phyloP scores from a whole-genome alignment of 2,888 invertebrate species.

The Drosophila subsilvestris region DNA sequence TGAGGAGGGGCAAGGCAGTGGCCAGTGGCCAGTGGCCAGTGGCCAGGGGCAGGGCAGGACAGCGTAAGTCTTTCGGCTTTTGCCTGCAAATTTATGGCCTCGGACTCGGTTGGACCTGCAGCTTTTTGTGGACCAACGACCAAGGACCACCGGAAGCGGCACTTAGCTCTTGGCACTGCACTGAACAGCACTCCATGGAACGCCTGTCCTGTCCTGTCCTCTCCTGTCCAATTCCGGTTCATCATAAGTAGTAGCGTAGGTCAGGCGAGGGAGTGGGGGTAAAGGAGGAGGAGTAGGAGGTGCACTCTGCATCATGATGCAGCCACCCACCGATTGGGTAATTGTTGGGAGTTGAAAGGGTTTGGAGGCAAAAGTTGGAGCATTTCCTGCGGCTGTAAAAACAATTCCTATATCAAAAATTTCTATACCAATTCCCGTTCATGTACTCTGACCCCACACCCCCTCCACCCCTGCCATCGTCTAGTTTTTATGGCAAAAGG shows the following conservation, averaged over 20 bases:
- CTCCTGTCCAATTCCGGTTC: slow-evolving; percentile 29
- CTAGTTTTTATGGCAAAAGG: slow-evolving; percentile 64
- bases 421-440: slow-evolving; percentile 26
- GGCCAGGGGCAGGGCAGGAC: slow-evolving; percentile 1
- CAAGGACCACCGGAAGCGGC: slow-evolving; percentile 70
- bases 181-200: slow-evolving; percentile 7
- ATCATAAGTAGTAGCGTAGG: slow-evolving; percentile 35
- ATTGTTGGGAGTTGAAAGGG: slow-evolving; percentile 25
- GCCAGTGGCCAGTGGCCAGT: not conserved
- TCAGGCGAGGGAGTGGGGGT: slow-evolving; percentile 2
- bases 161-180: slow-evolving; percentile 73
- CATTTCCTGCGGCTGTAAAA: slow-evolving; percentile 48
- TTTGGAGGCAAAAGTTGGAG: slow-evolving; percentile 34
- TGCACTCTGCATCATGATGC: slow-evolving; percentile 2
- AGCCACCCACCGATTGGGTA: slow-evolving; percentile 42
- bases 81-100: slow-evolving; percentile 64
- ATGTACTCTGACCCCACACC: not conserved
- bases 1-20: slow-evolving; percentile 10
- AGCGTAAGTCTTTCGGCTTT: slow-evolving; percentile 56
- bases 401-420: slow-evolving; percentile 70
- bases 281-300: not conserved
- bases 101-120: slow-evolving; percentile 34
- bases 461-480: slow-evolving; percentile 14
- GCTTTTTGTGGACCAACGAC: slow-evolving; percentile 43
- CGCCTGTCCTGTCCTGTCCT: not conserved